Conservation (phyloP, 2,888 invertebrate species). For the Chymomyza fuscimana region DNA sequence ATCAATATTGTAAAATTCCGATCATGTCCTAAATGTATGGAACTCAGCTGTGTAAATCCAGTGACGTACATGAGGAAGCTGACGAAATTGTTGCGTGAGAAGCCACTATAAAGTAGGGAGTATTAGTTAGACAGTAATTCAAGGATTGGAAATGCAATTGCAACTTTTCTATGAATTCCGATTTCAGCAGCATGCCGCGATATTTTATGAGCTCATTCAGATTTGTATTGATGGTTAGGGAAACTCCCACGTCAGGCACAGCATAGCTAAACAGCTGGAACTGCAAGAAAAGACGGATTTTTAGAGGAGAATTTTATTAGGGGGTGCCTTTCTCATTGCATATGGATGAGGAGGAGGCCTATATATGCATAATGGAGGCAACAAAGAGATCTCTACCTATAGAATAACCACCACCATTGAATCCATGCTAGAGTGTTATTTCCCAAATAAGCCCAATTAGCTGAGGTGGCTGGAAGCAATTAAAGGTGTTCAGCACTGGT, state of each 20-base stretch:
- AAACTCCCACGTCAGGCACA: constrained; percentile 77
- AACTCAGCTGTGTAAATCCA: constrained; percentile 78
- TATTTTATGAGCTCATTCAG: constrained; percentile 78
- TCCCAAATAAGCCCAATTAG: too few relatives aligned
- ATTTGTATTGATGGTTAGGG: constrained; percentile 76
- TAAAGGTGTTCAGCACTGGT: too few relatives aligned
- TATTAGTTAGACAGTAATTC: constrained; percentile 1
- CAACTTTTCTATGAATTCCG: constrained; percentile 79
- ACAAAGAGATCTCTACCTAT: too few relatives aligned
- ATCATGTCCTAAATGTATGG: constrained; percentile 79
- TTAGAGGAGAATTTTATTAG: too few relatives aligned
- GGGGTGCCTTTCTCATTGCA: too few relatives aligned
- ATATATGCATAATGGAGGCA: too few relatives aligned
- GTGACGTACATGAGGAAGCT: constrained; percentile 78
- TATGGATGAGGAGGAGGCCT: too few relatives aligned
- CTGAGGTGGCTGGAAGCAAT: too few relatives aligned
- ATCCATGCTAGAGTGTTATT: too few relatives aligned
- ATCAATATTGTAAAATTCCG: constrained; percentile 78
- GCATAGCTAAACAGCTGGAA: constrained; percentile 76
- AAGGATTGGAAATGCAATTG: neutral
- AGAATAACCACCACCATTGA: too few relatives aligned
- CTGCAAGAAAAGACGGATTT: constrained; percentile 44
- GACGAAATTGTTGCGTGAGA: constrained; percentile 77
- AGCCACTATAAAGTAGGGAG: constrained; percentile 68
- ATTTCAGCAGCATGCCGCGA: constrained; percentile 78